These are phyloP conservation scores for Cepphus grylle DNA, from an alignment of 2,113 vertebrate genomes.

Conservation along the genomic window DNA sequence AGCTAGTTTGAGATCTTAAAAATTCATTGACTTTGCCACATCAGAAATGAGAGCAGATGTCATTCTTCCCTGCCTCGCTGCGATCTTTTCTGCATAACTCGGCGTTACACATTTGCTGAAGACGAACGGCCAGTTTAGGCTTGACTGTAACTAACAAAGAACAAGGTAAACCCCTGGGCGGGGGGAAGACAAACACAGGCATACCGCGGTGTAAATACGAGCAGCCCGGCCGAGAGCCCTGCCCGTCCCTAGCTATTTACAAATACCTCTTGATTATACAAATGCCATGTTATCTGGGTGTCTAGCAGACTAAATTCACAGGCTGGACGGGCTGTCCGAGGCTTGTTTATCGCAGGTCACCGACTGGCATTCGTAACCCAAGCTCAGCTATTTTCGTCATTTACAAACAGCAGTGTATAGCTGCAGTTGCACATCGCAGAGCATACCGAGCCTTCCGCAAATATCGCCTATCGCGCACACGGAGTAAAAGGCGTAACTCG, in stretches of 20 bases:
- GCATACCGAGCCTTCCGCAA: fast-evolving
- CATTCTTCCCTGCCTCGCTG: background rate
- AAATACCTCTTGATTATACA: background rate
- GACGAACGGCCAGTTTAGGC: background rate
- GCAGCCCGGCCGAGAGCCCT: background rate
- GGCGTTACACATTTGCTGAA: background rate
- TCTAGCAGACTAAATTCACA: background rate
- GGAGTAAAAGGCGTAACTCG: background rate
- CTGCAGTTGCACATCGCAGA: fast-evolving
- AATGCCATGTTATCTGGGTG: background rate
- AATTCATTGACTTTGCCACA: background rate
- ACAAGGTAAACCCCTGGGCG: background rate
- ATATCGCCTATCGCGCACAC: background rate
- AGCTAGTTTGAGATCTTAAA: background rate
- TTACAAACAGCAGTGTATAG: fast-evolving
- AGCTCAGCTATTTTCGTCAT: background rate
- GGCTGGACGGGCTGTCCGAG: background rate
- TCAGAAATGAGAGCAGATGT: background rate
- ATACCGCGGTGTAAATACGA: background rate
- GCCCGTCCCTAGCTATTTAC: background rate
- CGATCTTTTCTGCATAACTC: background rate
- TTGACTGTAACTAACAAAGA: slow-evolving; percentile 48
- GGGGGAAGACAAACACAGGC: background rate
- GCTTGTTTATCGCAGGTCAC: background rate
- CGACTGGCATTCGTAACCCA: background rate